A percentile compares a stretch with the other conserved stretches of the same genome.
Conservation (phyloP, 2,797 vertebrate genomes). For the Oreonectes daqikongensis region DNA sequence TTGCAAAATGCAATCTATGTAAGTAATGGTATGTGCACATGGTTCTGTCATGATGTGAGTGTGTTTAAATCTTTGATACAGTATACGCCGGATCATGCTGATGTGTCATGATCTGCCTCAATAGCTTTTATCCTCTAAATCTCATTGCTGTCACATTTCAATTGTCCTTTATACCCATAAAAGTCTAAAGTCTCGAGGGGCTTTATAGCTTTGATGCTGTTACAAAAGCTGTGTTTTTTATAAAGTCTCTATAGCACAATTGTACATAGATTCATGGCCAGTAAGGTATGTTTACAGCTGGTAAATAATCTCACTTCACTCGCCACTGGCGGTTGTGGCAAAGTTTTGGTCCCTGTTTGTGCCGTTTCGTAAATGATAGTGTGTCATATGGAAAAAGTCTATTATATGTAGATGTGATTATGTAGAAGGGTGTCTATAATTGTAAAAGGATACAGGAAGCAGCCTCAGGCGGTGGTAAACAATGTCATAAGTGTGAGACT, state of each 20-base stretch:
- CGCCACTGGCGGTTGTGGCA: neutral
- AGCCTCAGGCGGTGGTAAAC: slow-evolving; percentile 11
- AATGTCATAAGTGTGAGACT: slow-evolving; percentile 9
- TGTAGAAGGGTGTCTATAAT: slow-evolving; percentile 18
- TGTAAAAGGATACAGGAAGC: slow-evolving; percentile 30
- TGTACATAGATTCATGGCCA: neutral
- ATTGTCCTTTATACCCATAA: neutral
- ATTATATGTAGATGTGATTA: neutral
- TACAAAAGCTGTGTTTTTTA: neutral
- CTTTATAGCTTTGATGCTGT: slow-evolving; percentile 18
- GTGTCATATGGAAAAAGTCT: neutral
- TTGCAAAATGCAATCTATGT: too few relatives aligned
- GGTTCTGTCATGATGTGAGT: neutral
- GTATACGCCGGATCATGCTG: slow-evolving; percentile 59
- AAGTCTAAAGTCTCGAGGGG: neutral
- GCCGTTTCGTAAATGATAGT: neutral
- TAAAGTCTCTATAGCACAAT: neutral
- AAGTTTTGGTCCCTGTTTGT: neutral
- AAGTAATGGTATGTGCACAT: too few relatives aligned
- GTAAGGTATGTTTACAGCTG: neutral
- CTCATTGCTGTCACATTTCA: neutral
- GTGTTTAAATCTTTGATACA: slow-evolving; percentile 20
- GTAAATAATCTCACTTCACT: neutral
- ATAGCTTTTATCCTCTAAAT: slow-evolving; percentile 49
- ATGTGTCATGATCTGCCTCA: slow-evolving; percentile 60